Base-by-base conservation (phyloP, 2,888 invertebrate genomes). In the Polymixis lichenea region DNA sequence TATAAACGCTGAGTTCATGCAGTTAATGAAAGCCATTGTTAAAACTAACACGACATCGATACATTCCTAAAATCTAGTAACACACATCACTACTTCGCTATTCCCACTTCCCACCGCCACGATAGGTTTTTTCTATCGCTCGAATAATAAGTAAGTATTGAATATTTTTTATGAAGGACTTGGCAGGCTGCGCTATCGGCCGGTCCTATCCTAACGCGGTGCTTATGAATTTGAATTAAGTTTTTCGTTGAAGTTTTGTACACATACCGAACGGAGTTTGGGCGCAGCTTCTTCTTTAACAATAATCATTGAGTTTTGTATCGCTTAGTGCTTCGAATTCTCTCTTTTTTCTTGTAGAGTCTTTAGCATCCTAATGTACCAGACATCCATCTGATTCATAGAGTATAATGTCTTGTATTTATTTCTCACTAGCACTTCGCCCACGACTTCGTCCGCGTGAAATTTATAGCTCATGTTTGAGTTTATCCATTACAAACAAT, bases 91-190 rank as follows among this genome's bases (percentile, higher is more conserved):
- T 91, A 86, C 73, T n/a, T 74, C 80, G 82, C 83, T 88, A 80
- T 88, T 88, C 89, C 86, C 88, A 90, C 92, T 91, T 91, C 92
- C 91, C 91, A 90, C 87, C 85, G 89, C 80, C 88, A 83, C 89
- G 91, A 91, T 92, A 91, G 89, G 83, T 91, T 91, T 91, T 89
- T 83, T 86, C 84, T 87, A 88, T 89, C 86, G 87, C 89, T 88
- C 85, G 90, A 89, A 92, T 92, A 92, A 92, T 91, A 88, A 87
- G 92, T 91, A 88, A 87, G 92, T 89, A 92, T 92, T 93, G 90
- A 92, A 88, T 85, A 90, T 88, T 93, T 93, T 93, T 90, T 86
- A 88, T 81, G 75, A 86, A 88, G 87, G 87, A 86, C 86, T 87
- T 72, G 76, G 86, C 89, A 89, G 90, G 90, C 83, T 88, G 89